Evolutionary conservation across 2,113 vertebrate genomes (phyloP), one percentile per base, ranked within the genome.

Genomic region (Mus pahari): DNA sequence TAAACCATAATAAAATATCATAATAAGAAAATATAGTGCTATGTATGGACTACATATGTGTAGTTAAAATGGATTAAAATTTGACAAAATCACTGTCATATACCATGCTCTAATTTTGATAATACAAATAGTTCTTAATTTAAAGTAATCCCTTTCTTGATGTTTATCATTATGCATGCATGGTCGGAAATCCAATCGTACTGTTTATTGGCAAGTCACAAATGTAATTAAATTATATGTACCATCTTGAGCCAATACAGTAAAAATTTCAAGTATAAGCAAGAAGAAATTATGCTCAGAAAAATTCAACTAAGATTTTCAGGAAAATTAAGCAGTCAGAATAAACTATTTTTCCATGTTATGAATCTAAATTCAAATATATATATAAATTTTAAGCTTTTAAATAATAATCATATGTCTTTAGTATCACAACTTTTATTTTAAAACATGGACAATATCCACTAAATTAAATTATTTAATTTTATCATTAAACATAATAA

Each of bases 201-300:
- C 24, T 28, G 39, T 50, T n/a, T 33, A 71, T 71, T 88, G 91
- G 1, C 20, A 87, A 88, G 28, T 94, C 81, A 92, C 28, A 91
- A 42, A 11, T 62, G 13, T 73, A 60, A 95, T 94, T 94, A 87
- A 87, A 77, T 92, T 82, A 78, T 10, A 86, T 0, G 70, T 36
- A 75, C 5, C 2, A 86, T 71, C 17, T 71, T 78, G 36, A 88
- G 36, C 1, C 45, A 89, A 62, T 68, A 10, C 5, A 75, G 22
- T 92, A 91, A 89, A 93, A 89, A 9, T 20, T 74, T 7, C 22
- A 77, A 26, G 17, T 93, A 74, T 45, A 91, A 64, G 36, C 75
- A 31, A 92, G 39, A 90, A 94, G 39, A 86, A 88, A 17, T 8
- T 95, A 2, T 91, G 71, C n/a, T 93, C 71, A 22, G 3, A 90